Conservation (phyloP, 2,888 invertebrate species). For the Fissipunctia ypsillon region DNA sequence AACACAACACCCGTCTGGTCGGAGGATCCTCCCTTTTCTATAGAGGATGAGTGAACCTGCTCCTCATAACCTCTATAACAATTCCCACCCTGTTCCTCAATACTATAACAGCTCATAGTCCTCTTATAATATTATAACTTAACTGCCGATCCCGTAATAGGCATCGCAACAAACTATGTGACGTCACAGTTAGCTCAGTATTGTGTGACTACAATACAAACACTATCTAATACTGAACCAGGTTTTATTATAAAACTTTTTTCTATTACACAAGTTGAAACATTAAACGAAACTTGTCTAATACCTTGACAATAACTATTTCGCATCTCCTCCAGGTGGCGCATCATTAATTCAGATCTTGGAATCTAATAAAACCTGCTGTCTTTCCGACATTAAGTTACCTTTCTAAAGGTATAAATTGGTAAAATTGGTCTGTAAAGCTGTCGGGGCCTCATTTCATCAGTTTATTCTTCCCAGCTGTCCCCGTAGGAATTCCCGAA, state of each 20-base stretch:
- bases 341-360: conserved; percentile 65
- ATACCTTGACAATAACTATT: conserved; percentile 61
- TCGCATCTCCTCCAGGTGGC: conserved; percentile 49
- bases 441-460: conserved; percentile 73
- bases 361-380: conserved; percentile 63
- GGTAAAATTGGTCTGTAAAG: conserved; percentile 71
- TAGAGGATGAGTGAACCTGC: too few species aligned
- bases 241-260: conserved; percentile 65
- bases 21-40: too few species aligned
- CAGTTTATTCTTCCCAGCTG: conserved; percentile 79
- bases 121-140: background rate
- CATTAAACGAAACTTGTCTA: conserved; percentile 56
- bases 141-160: background rate
- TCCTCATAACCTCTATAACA: too few species aligned
- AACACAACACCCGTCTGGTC: too few species aligned
- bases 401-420: conserved; percentile 77
- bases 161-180: conserved; percentile 20
- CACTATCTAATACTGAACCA: conserved; percentile 5
- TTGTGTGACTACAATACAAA: conserved; percentile 29
- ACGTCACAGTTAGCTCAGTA: conserved; percentile 1
- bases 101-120: conserved; percentile 1
- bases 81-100: too few species aligned
- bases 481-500: conserved; percentile 76
- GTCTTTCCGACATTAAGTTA: conserved; percentile 63
- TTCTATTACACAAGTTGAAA: conserved; percentile 60